These are phyloP conservation scores for Brachycybe producta DNA, from an alignment of 2,888 invertebrate genomes.

Conservation along the genomic window DNA sequence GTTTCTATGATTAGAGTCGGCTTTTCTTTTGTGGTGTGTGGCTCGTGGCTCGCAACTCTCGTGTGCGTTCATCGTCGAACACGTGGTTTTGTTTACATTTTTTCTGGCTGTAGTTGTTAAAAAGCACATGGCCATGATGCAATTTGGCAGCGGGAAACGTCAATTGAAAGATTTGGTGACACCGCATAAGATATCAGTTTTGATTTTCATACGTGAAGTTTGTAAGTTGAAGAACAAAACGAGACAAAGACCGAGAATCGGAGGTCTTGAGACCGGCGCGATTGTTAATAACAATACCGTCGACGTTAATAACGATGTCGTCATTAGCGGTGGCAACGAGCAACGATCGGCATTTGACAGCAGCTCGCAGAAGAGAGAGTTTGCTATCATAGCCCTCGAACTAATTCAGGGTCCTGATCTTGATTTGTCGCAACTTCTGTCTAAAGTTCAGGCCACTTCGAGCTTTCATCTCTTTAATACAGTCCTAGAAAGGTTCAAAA, in stretches of 20 bases:
- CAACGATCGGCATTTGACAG: background rate
- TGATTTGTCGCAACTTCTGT: background rate
- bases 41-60: no score
- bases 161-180: constrained; percentile 6
- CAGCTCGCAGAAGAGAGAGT: constrained; percentile 4
- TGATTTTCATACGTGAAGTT: constrained; percentile 8
- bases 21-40: no score
- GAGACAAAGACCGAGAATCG: constrained; percentile 2
- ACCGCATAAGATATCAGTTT: constrained; percentile 8
- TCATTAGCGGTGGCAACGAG: background rate
- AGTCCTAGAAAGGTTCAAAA: background rate
- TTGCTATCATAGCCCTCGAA: constrained; percentile 3
- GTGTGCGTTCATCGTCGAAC: no score
- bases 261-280: no score
- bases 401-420: constrained; percentile 9
- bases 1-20: no score
- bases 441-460: background rate
- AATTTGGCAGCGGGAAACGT: constrained; percentile 2
- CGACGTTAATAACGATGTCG: background rate
- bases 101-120: no score
- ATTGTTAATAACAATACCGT: no score
- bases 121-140: no score
- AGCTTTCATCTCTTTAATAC: background rate
- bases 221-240: constrained; percentile 1
- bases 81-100: no score